Base-by-base conservation (phyloP, 30 jellyfish, hydroid and myxozoan species). In the Turritopsis dohrnii region DNA sequence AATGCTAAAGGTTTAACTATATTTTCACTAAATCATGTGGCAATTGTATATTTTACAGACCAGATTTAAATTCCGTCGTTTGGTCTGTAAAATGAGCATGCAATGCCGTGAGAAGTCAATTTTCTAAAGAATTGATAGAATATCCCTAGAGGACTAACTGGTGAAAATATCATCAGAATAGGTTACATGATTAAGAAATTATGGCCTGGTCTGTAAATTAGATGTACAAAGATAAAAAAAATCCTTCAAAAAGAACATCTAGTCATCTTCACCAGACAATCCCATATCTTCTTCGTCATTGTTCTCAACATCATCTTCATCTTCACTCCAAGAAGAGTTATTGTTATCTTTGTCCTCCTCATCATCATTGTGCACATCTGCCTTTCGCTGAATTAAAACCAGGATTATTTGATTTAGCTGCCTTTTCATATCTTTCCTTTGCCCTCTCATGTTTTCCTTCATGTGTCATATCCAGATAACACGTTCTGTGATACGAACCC, bases 161-260 rank as follows among this genome's bases (percentile, higher is more conserved):
- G 73, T 60, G 73, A 60, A 60, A 60, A 23, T 60, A 18, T 60
- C 73, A 60, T 60, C 21, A 60, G 21, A 23, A 60, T 60, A 60
- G 19, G 73, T 60, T 60, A 60, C 0, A 60, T 60, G 73, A 23
- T 60, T 60, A 21, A 60, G 73, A 60, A 60, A 60, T 60, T 60
- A 60, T 60, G 73, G 21, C 73, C 73, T 60, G 73, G 73, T 60
- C 73, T 18, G 73, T 60, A 60, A 60, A 60, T 60, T 60, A 60
- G 21, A 60, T 60, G 73, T 23, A 18, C 0, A 60, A 60, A 18
- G 73, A 23, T 60, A 60, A 60, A 60, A 23, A 60, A 60, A 60
- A 60, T 60, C 21, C 73, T 60, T 60, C 19, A 60, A 60, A 60
- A 54, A 60, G 0, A 60, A 60, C 21, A 60, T 18, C 72, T 54